Conservation (phyloP, 2,888 invertebrate species). For the Thumatha senex region DNA sequence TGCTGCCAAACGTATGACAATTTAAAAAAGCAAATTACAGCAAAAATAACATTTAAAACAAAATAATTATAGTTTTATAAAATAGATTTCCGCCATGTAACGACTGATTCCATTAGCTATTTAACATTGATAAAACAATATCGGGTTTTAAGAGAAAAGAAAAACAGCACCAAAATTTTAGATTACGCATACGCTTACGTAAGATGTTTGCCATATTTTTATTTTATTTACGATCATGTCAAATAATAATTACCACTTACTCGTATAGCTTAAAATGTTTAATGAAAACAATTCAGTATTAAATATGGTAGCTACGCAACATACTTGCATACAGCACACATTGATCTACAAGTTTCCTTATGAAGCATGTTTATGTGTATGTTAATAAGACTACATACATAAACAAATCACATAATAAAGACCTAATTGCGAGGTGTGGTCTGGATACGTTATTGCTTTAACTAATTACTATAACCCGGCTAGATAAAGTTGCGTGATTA, state of each 20-base stretch:
- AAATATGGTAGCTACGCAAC: conserved; percentile 17
- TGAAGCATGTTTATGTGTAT: conserved; percentile 42
- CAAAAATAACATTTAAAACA: too few relatives aligned
- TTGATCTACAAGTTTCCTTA: conserved; percentile 48
- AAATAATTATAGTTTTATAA: too few relatives aligned
- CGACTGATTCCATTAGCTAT: too few relatives aligned
- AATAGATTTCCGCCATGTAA: too few relatives aligned
- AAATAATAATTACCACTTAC: not conserved
- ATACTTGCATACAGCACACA: conserved; percentile 14
- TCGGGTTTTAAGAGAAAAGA: too few relatives aligned
- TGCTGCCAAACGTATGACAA: too few relatives aligned
- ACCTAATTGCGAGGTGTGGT: conserved; percentile 68
- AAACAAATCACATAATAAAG: conserved; percentile 58
- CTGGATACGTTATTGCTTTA: conserved; percentile 52
- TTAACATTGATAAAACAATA: too few relatives aligned
- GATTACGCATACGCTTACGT: too few relatives aligned
- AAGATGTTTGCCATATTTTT: too few relatives aligned
- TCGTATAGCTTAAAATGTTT: not conserved
- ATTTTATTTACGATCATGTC: conserved; percentile 3
- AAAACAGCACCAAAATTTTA: too few relatives aligned
- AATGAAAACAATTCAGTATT: conserved; percentile 12
- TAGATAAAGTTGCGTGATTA: conserved; percentile 50
- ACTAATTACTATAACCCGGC: conserved; percentile 52
- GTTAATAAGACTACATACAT: conserved; percentile 31
- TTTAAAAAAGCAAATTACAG: too few relatives aligned